Evolutionary conservation across 2,888 invertebrate species (phyloP).

Genomic region (Oligia fasciuncula): DNA sequence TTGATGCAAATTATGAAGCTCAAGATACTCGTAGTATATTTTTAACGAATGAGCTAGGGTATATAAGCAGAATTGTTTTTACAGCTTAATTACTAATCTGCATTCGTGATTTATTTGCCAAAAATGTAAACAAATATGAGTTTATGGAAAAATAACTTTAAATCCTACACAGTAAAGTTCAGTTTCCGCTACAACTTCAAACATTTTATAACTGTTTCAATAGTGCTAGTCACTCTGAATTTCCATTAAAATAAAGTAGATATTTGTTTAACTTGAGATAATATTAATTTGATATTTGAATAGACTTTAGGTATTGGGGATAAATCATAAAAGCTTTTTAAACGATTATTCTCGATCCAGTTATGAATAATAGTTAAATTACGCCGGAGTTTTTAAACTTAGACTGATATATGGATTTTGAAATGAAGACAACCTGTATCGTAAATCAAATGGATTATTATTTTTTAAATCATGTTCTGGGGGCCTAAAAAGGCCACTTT

Average conservation of each 20-base stretch:
- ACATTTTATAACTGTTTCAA: too few relatives aligned
- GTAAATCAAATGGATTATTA: neutral
- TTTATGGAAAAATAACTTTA: too few relatives aligned
- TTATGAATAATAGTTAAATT: neutral
- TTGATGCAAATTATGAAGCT: slow-evolving; percentile 40
- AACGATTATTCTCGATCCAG: neutral
- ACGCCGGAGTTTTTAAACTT: neutral
- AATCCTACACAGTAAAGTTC: too few relatives aligned
- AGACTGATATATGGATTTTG: neutral
- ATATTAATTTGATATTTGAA: too few relatives aligned
- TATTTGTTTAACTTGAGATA: too few relatives aligned
- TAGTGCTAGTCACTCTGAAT: too few relatives aligned
- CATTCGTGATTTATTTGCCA: too few relatives aligned
- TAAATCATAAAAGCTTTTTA: neutral
- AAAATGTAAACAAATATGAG: too few relatives aligned
- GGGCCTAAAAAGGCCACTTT: too few relatives aligned
- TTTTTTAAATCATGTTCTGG: neutral
- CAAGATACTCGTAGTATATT: slow-evolving; percentile 13
- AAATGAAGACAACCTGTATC: neutral
- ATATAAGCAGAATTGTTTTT: slow-evolving; percentile 12
- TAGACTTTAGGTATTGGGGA: neutral
- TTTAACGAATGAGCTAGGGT: slow-evolving; percentile 19
- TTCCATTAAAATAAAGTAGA: too few relatives aligned
- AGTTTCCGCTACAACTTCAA: too few relatives aligned
- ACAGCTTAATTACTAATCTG: slow-evolving; percentile 9